Evolutionary conservation across 2,888 invertebrate genomes (phyloP), one percentile per base, ranked within the genome.

Genomic region (Blera fallax): DNA sequence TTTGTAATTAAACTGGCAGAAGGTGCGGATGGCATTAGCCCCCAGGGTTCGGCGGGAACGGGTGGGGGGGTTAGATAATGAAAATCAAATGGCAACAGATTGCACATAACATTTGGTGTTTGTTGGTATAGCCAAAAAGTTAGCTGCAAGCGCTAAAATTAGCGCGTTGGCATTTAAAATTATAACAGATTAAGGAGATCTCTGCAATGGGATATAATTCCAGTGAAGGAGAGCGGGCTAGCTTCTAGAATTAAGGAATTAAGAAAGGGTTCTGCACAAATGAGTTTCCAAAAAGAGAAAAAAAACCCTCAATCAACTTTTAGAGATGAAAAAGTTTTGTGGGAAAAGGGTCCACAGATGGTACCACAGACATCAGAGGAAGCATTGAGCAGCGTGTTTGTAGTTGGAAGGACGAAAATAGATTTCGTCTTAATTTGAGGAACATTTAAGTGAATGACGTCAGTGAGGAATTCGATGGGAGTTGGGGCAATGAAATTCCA

Each of bases 71-170:
- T 14, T 14, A 43, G 37, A 74, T 69, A 67, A 74, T 60, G 69
- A 69, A 81, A 67, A 60, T 62, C 67, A 80, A 80, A 72, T 37
- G 72, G 65, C 72, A 83, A 78, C 83, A 83, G 83, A 73, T 83
- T 78, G 78, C 78, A 78, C 67, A 60, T 62, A 62, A 50, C 54
- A 37, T 34, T 72, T 50, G 34, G 60, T 43, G 29, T 43, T 45
- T 27, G 18, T 5, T 60, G 45, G 64, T 54, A 29, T 10, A 5
- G 48, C 18, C 10, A 48, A 8, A 29, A 54, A 32, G 52, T 54
- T 40, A n/a, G 32, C 32, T 45, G 64, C 21, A 29, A 32, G 24
- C 64, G 64, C 18, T 58, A 29, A 48, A 82, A 77, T 77, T 72
- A 76, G 72, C 58, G 32, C 40, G 50, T 45, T 65, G 43, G 76